phyloP scores from a whole-genome alignment of 2,797 vertebrate genomes.

The Manis pentadactyla region DNA sequence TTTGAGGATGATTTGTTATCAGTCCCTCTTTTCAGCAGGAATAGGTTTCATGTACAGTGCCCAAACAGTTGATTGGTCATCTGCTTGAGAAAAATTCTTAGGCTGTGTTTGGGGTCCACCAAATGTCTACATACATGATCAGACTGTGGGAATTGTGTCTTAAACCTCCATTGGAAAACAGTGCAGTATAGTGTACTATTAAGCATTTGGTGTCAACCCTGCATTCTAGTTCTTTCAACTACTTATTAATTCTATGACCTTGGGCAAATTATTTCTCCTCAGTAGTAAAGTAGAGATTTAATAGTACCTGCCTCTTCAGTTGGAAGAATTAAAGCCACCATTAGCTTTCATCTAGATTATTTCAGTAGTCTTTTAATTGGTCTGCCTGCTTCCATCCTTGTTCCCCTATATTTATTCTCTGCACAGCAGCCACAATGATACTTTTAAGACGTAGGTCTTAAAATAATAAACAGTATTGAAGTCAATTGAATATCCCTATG shows the following conservation, averaged over 20 bases:
- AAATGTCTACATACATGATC: background rate
- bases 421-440: background rate
- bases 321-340: background rate
- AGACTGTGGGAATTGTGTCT: background rate
- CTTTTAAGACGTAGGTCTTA: background rate
- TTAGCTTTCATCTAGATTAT: background rate
- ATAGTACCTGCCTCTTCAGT: background rate
- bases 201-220: conserved; percentile 38
- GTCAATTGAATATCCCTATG: background rate
- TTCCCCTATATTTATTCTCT: background rate
- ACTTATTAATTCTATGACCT: background rate
- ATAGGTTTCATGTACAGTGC: background rate
- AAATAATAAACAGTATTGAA: background rate
- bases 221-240: background rate
- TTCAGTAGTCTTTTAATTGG: background rate
- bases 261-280: background rate
- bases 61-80: background rate
- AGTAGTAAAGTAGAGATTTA: conserved; percentile 10
- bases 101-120: background rate
- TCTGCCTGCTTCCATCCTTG: background rate
- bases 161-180: conserved; percentile 21
- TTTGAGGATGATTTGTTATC: background rate
- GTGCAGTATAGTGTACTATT: background rate
- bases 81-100: background rate
- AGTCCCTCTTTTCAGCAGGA: background rate